Base-by-base conservation (phyloP, 2,888 invertebrate genomes). In the Dorcus hopei region DNA sequence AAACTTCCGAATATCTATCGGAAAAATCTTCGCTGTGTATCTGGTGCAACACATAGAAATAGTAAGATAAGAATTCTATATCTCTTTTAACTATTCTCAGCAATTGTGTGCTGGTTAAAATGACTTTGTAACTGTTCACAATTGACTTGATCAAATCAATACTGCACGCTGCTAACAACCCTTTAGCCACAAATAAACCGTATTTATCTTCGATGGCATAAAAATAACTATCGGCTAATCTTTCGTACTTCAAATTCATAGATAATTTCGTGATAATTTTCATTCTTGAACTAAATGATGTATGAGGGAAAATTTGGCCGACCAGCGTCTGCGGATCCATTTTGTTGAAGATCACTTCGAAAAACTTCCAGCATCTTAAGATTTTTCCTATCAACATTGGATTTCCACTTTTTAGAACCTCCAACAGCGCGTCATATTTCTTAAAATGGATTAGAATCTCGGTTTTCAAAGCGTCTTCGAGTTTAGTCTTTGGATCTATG, bases 401-500 rank as follows among this genome's bases (percentile, higher is more conserved):
- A 52, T 61, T 58, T 33, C 6, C 26, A 49, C 54, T 57, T 47
- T 58, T 57, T 11, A 64, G 42, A 8, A 62, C 45, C 11, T 55
- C 16, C n/a, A 64, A 16, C 19, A 64, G 26, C 26, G 59, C 45
- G 3, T 55, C 51, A 3, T 47, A 51, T 8, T 9, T 51, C 47
- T 51, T 56, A 26, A 62, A 61, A 33, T 53, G 54, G 41, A 61
- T 49, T 11, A 61, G 38, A 23, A 57, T 11, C 11, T 61, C 56
- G 1, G 55, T 38, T 55, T 61, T 61, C 11, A 64, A 61, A 5
- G 50, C 38, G 57, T 59, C 59, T 50, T 64, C 61, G 4, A 58
- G 9, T 2, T 49, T 19, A 48, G 40, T 62, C 45, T 33, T 52
- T 4, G 64, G 53, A 14, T 23, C 38, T 39, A 64, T 23, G 3